phyloP scores from a whole-genome alignment of 2,888 invertebrate genomes.

The Cylloceria caligata region DNA sequence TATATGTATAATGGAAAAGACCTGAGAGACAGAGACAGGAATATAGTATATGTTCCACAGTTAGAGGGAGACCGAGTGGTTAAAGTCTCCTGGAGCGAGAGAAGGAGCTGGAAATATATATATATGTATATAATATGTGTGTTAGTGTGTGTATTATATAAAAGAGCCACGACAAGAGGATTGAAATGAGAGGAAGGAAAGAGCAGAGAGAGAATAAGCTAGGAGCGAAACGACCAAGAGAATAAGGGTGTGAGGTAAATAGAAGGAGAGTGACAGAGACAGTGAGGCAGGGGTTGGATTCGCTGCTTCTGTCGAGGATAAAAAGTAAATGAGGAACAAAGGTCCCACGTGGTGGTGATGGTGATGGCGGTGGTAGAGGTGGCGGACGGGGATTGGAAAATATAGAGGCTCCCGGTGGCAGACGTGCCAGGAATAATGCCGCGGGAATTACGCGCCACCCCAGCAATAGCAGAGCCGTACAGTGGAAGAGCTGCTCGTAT shows the following conservation, averaged over 20 bases:
- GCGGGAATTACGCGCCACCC: conserved; percentile 81
- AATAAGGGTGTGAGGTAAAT: conserved; percentile 49
- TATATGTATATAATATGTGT: conserved; percentile 10
- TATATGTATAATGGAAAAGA: conserved; percentile 68
- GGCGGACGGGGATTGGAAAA: conserved; percentile 68
- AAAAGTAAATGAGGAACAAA: conserved; percentile 84
- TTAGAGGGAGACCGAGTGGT: conserved; percentile 59
- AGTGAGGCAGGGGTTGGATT: conserved; percentile 70
- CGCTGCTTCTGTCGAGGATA: conserved; percentile 78
- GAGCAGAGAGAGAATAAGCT: conserved; percentile 57
- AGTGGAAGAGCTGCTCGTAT: conserved; percentile 43
- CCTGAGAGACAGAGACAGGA: conserved; percentile 55
- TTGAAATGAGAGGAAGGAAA: conserved; percentile 63
- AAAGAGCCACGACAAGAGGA: conserved; percentile 55
- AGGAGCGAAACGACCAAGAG: conserved; percentile 49
- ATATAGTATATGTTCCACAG: conserved; percentile 40
- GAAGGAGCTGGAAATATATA: conserved; percentile 54
- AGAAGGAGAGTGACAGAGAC: conserved; percentile 50
- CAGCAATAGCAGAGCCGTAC: conserved; percentile 60
- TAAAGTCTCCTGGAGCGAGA: conserved; percentile 57
- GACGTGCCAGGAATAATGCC: conserved; percentile 84
- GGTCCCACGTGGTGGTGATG: conserved; percentile 72
- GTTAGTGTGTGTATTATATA: conserved; percentile 44
- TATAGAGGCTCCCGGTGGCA: conserved; percentile 77
- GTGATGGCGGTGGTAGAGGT: conserved; percentile 60